Conservation (phyloP, 2,113 vertebrate genomes). For the Rana temporaria region DNA sequence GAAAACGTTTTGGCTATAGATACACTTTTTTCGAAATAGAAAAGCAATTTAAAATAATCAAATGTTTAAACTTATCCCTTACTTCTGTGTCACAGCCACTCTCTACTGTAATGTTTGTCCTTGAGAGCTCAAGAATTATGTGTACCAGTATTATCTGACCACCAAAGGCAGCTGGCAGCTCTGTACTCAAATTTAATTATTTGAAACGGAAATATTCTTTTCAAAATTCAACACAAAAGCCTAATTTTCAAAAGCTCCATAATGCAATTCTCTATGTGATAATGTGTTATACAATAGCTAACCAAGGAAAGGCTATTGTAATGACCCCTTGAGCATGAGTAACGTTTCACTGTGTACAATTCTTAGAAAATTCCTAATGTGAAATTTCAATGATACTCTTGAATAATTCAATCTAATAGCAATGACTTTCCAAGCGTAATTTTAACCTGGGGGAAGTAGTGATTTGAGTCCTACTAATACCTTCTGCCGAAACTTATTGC, state of each 20-base stretch:
- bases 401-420: slow-evolving; percentile 1
- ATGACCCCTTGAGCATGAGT: slow-evolving; percentile 33
- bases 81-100: not conserved
- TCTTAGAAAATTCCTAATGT: slow-evolving; percentile 12
- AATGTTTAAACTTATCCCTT: too few species aligned
- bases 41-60: too few species aligned
- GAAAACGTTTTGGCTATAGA: too few species aligned
- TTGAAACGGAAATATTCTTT: slow-evolving; percentile 12
- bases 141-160: not conserved
- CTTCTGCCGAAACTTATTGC: too few species aligned
- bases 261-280: not conserved
- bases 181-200: slow-evolving; percentile 17
- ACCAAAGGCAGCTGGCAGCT: not conserved
- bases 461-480: too few species aligned
- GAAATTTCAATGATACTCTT: slow-evolving; percentile 4
- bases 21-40: too few species aligned
- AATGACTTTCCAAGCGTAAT: too few species aligned
- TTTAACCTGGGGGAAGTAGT: too few species aligned
- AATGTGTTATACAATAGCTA: slow-evolving; percentile 3
- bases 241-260: not conserved
- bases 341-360: slow-evolving; percentile 14
- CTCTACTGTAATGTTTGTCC: not conserved
- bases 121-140: not conserved
- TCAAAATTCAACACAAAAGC: slow-evolving; percentile 16
- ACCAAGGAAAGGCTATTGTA: slow-evolving; percentile 33